A percentile compares a stretch with the other conserved stretches of the same genome.
phyloP scores from a whole-genome alignment of 1,140 invertebrate species.

The Diachasma alloeum region DNA sequence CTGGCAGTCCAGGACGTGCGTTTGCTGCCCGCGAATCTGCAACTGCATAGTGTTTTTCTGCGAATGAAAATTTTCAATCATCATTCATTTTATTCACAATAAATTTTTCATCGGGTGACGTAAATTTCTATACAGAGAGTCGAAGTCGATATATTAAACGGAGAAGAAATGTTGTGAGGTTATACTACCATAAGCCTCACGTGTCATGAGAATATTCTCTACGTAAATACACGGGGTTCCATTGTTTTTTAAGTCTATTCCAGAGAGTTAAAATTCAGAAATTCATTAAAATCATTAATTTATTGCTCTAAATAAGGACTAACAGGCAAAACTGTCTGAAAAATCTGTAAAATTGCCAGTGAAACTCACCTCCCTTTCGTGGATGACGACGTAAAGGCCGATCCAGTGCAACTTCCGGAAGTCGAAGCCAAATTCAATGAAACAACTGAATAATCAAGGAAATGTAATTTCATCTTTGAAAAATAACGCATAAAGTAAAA shows the following conservation, averaged over 20 bases:
- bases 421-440: constrained; percentile 6
- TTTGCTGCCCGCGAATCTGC: constrained; percentile 69
- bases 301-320: neutral
- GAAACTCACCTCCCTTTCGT: constrained; percentile 35
- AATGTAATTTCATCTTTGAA: neutral
- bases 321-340: neutral
- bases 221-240: too few species aligned
- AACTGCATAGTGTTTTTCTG: constrained; percentile 69
- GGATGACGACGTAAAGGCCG: constrained; percentile 33
- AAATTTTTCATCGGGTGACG: too few species aligned
- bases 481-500: neutral
- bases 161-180: constrained; percentile 29
- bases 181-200: constrained; percentile 25
- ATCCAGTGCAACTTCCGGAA: neutral
- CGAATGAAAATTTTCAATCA: neutral
- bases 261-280: too few species aligned
- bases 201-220: constrained; percentile 31
- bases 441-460: neutral
- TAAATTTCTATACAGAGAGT: too few species aligned
- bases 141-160: constrained; percentile 19
- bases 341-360: neutral
- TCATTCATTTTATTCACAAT: too few species aligned
- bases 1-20: constrained; percentile 70
- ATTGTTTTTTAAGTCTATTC: too few species aligned
- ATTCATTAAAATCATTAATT: neutral